phyloP scores from a whole-genome alignment of 2,888 invertebrate species.

The Athripsodes cinereus region DNA sequence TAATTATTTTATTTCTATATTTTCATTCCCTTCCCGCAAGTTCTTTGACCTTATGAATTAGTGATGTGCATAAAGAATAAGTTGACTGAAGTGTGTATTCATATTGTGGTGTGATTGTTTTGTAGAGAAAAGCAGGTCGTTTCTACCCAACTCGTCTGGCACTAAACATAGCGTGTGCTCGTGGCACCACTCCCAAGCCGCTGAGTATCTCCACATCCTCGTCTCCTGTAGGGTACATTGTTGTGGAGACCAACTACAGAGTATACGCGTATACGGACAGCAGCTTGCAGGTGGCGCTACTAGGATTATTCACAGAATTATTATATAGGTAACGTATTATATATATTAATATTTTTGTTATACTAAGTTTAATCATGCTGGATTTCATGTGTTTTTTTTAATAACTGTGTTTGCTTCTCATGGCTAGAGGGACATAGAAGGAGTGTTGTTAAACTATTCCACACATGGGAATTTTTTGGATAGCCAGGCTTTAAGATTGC shows the following conservation, averaged over 20 bases:
- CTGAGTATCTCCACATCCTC: constrained; percentile 50
- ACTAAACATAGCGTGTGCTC: constrained; percentile 67
- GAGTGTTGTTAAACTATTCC: too few species aligned
- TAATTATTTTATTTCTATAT: too few species aligned
- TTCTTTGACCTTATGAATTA: too few species aligned
- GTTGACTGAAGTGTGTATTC: background rate
- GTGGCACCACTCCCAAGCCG: constrained; percentile 43
- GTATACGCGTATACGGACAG: constrained; percentile 96
- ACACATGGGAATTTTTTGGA: too few species aligned
- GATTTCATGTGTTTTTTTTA: too few species aligned
- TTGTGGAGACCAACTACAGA: constrained; percentile 77
- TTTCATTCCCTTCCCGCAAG: too few species aligned
- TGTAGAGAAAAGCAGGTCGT: constrained; percentile 79
- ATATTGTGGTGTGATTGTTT: background rate
- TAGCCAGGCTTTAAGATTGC: too few species aligned
- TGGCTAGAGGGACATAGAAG: too few species aligned
- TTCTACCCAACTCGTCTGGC: constrained; percentile 95
- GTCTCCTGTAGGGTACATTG: constrained; percentile 66
- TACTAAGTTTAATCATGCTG: too few species aligned
- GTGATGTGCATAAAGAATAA: background rate
- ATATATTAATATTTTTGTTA: too few species aligned
- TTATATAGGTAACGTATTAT: constrained; percentile 77
- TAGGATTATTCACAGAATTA: constrained; percentile 89
- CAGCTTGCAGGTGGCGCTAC: constrained; percentile 84
- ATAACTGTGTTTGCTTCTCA: too few species aligned